These are phyloP conservation scores for Oreochromis grahami DNA, from an alignment of 2,797 vertebrate species.

Conservation along the genomic window DNA sequence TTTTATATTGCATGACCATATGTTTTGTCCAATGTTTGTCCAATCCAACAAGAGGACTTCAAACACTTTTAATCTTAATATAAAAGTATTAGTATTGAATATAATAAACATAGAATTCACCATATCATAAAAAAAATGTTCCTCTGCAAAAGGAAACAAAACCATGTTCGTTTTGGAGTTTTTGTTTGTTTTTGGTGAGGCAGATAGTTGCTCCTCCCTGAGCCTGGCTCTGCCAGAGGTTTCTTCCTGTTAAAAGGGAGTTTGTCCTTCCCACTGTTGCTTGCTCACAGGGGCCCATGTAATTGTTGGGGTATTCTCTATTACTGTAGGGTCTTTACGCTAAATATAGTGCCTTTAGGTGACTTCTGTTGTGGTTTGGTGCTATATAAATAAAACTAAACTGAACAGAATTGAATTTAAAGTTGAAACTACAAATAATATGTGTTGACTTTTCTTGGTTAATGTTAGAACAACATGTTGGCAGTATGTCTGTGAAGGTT, in stretches of 20 bases:
- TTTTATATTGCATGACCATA: neutral
- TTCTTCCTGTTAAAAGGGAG: neutral
- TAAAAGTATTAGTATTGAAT: neutral
- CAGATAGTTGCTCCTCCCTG: neutral
- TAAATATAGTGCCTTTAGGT: neutral
- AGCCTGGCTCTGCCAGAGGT: neutral
- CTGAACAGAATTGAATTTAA: fast-evolving
- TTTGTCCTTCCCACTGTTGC: neutral
- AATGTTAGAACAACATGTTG: neutral
- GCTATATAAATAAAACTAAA: neutral
- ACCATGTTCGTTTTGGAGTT: fast-evolving
- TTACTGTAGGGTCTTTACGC: neutral
- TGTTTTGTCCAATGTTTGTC: neutral
- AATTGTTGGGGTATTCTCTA: neutral
- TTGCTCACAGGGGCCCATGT: neutral
- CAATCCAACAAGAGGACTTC: neutral
- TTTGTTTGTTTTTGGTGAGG: neutral
- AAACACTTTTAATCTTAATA: neutral
- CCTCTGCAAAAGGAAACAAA: neutral
- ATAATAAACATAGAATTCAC: fast-evolving
- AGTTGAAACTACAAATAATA: neutral
- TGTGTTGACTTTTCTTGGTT: neutral
- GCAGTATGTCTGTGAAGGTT: too few relatives aligned
- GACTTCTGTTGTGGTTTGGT: neutral
- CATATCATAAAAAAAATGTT: neutral